Evolutionary conservation across 2,888 invertebrate species (phyloP), one percentile per base, ranked within the genome.

Genomic region (Bugulina stolonifera): DNA sequence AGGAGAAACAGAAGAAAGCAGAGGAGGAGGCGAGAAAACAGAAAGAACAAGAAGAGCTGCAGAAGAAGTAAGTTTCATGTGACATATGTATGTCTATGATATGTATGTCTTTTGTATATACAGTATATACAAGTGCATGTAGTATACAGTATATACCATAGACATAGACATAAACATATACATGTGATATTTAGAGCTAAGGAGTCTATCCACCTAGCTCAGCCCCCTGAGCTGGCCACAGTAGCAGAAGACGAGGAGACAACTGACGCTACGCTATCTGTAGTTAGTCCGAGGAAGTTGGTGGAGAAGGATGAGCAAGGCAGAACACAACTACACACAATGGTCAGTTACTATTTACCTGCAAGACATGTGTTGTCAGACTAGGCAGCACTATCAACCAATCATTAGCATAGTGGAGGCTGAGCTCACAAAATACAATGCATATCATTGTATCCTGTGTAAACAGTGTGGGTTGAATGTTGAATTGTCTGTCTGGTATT

Each of bases 211-310:
- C 35, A 43, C 43, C 52, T 70, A 23, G 23, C 70, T 3, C 70
- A 70, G 70, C 70, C 70, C 18, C 70, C 70, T 5, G 70, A 54
- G 70, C 52, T 70, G 52, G 29, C 70, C 10, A 70, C 70, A 14
- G 77, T 82, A 71, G 79, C 79, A 71, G 77, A 77, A 64, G 78
- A 79, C 57, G 79, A 79, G 34, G 77, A 77, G 74, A 78, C 79
- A 73, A 73, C 78, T n/a, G 73, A 81, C 64, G 77, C 79, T 52
- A 77, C 80, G 69, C 76, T 78, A 25, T 14, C 64, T 32, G 25
- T 32, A 14, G 32, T 64, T 14, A 34, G 25, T 10, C 64, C 64
- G 5, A 64, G 64, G 64, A 64, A 27, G 10, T 27, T 64, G 64
- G 32, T 32, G n/a, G 64, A 64, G 32, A 64, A 64, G 32, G 64